These are phyloP conservation scores for Drosophila takahashii DNA, from an alignment of 1,140 invertebrate species.

Conservation along the genomic window DNA sequence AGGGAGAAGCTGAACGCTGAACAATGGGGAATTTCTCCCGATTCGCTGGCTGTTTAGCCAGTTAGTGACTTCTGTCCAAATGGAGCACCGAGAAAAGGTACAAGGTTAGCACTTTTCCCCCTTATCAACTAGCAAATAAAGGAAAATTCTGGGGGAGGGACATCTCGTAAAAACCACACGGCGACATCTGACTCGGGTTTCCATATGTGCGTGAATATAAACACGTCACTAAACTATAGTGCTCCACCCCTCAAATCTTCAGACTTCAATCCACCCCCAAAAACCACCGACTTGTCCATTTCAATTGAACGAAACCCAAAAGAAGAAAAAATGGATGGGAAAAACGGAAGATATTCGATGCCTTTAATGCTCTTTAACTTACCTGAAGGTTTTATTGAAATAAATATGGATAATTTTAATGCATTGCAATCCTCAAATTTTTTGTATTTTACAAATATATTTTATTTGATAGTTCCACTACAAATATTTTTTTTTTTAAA, in stretches of 20 bases:
- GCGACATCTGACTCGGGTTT: constrained; percentile 50
- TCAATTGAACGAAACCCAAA: constrained; percentile 64
- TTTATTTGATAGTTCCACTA: no score
- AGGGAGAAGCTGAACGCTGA: constrained; percentile 35
- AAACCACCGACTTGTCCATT: constrained; percentile 29
- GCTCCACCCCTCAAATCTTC: constrained; percentile 7
- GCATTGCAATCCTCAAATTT: no score
- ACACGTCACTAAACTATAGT: constrained; percentile 46
- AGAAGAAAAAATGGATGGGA: not conserved
- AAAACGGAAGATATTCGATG: not conserved
- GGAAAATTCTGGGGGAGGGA: constrained; percentile 7
- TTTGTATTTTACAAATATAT: no score
- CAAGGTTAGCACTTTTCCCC: constrained; percentile 68
- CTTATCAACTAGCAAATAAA: constrained; percentile 36
- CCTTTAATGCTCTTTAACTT: not conserved
- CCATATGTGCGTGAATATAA: constrained; percentile 59
- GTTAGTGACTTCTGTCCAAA: constrained; percentile 34
- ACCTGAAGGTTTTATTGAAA: no score
- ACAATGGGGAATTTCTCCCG: constrained; percentile 43
- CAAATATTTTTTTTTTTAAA: no score
- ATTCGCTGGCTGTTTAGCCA: constrained; percentile 28
- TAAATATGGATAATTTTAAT: no score
- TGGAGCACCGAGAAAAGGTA: constrained; percentile 48
- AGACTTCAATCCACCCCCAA: constrained; percentile 6
- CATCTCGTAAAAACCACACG: constrained; percentile 56